Conservation (phyloP, 2,797 vertebrate genomes). For the Mionectes olivaceus region DNA sequence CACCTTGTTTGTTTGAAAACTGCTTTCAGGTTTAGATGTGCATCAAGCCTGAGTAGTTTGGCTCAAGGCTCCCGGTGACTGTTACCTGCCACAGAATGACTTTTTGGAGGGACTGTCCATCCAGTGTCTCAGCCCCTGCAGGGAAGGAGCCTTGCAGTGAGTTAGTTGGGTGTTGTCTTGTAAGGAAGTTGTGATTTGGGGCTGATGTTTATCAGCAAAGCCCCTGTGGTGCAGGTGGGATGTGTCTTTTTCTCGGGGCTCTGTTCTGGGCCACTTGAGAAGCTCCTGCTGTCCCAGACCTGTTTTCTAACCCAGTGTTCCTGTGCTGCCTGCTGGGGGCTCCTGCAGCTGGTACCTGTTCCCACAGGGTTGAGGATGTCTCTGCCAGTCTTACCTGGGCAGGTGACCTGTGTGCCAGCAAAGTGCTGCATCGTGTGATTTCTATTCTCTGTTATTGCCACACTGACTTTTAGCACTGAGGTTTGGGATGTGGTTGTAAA, state of each 20-base stretch:
- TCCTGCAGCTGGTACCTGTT: neutral
- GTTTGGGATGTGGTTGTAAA: neutral
- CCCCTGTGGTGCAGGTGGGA: neutral
- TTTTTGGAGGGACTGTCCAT: neutral
- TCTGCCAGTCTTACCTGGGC: neutral
- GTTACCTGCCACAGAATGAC: fast-evolving
- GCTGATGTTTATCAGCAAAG: neutral
- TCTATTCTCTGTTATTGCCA: neutral
- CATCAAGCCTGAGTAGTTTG: neutral
- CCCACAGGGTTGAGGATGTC: neutral
- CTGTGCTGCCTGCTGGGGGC: neutral
- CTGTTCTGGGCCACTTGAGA: neutral
- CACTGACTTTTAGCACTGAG: no score
- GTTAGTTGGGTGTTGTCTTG: neutral
- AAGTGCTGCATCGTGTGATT: neutral
- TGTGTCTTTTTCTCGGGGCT: neutral
- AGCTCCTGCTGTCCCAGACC: neutral
- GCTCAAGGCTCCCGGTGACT: no score
- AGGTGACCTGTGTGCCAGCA: neutral
- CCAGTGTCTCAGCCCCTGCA: neutral
- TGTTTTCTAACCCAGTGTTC: neutral
- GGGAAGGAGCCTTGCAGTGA: neutral
- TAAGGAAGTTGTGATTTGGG: neutral
- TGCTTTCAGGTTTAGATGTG: neutral
- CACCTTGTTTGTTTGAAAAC: neutral